Conservation (phyloP, 2,797 vertebrate species). For the Chaetodon trifasciatus region DNA sequence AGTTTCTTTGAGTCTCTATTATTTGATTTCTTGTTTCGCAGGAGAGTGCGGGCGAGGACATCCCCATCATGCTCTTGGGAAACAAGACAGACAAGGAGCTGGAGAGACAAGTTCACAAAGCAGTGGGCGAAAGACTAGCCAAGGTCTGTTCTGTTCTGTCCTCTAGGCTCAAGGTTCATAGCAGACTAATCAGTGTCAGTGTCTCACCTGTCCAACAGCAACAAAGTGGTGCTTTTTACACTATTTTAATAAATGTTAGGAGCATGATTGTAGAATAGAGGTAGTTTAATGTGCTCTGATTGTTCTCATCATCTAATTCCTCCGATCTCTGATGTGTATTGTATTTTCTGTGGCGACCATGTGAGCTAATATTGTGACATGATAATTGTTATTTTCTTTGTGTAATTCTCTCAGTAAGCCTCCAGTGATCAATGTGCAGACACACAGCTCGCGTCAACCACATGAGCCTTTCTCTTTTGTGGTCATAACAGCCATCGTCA, state of each 20-base stretch:
- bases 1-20: neutral
- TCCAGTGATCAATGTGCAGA: neutral
- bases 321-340: neutral
- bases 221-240: neutral
- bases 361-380: slow-evolving; percentile 10
- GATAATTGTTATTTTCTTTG: neutral
- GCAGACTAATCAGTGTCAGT: neutral
- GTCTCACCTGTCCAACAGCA: neutral
- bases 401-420: neutral
- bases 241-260: neutral
- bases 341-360: slow-evolving; percentile 42
- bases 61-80: slow-evolving; percentile 92
- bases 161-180: neutral
- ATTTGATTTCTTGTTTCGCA: slow-evolving; percentile 65
- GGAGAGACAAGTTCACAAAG: slow-evolving; percentile 87
- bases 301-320: neutral
- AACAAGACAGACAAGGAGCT: slow-evolving; percentile 93
- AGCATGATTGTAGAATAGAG: neutral
- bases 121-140: slow-evolving; percentile 88
- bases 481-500: neutral
- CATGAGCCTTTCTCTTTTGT: neutral
- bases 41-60: slow-evolving; percentile 90
- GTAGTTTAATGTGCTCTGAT: neutral
- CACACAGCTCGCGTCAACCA: neutral
- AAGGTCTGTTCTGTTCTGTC: slow-evolving; percentile 85